Percentiles rank a stretch among this genome's conserved stretches.
These are phyloP conservation scores for Pterocles orientalis DNA, from an alignment of 2,113 vertebrate species.

Conservation along the genomic window DNA sequence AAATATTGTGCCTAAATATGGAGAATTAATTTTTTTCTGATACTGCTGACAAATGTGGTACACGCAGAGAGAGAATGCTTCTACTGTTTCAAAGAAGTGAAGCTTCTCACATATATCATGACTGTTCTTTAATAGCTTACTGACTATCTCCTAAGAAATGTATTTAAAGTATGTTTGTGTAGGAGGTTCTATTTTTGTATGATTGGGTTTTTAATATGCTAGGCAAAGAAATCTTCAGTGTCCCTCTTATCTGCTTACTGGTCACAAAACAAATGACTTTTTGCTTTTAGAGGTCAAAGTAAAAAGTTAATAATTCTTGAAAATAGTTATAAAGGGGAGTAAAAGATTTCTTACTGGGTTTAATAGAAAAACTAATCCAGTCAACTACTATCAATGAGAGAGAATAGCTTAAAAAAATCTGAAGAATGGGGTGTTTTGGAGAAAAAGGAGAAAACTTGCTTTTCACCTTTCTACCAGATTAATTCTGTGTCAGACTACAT, in stretches of 20 bases:
- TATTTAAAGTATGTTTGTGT: slow-evolving; percentile 19
- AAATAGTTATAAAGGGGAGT: neutral
- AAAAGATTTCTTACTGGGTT: neutral
- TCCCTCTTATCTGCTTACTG: neutral
- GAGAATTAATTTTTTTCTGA: neutral
- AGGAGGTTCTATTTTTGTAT: slow-evolving; percentile 39
- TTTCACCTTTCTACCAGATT: neutral
- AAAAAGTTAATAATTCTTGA: neutral
- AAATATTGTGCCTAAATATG: neutral
- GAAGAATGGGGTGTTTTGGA: neutral
- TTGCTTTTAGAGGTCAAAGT: neutral
- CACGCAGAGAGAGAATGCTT: neutral
- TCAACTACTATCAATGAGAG: neutral
- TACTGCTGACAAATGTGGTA: neutral
- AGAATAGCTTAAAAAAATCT: neutral
- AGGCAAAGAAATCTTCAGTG: neutral
- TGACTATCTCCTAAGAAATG: slow-evolving; percentile 19
- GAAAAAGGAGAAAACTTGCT: neutral
- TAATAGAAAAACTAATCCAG: neutral
- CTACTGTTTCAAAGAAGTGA: neutral
- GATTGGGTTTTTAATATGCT: neutral
- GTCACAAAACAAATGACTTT: neutral
- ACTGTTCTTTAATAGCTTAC: neutral
- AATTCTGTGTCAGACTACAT: neutral
- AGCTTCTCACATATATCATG: neutral